Base-by-base conservation (phyloP, 2,888 invertebrate genomes). In the Anthrax anthrax region DNA sequence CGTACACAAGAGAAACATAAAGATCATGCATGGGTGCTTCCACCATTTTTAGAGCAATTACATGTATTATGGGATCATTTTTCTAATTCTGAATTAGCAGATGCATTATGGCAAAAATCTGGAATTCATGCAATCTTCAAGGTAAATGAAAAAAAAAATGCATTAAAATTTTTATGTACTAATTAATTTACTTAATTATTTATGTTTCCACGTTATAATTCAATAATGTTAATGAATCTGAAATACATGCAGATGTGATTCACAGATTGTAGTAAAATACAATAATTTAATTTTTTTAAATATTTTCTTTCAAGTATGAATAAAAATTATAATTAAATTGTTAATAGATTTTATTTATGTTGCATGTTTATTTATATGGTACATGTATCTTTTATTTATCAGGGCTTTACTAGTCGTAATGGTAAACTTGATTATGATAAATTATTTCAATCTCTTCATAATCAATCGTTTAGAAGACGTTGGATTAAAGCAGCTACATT, bases 41-140 rank as follows among this genome's bases (percentile, higher is more conserved):
- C 86, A 0, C 86, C 81, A 49, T 57, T 81, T 63, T 59, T 78
- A 63, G 80, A 80, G 56, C 75, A 80, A 53, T 60, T 77, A 2
- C 85, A 86, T 61, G 67, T 86, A 2, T 74, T 82, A 57, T 84
- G 85, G 78, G 85, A 87, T 52, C 75, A 84, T 51, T 84, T 87
- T 57, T 74, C 81, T 29, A 80, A 81, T 59, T 86, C 87, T 0
- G 85, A 87, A 52, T 68, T 87, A 17, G 86, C 85, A 0, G 80
- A 77, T 59, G 76, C 78, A 0, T 61, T 86, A 9, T 81, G 84
- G 75, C 76, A 78, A 57, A 82, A 78, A 52, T 77, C 85, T 1
- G 86, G 86, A 0, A 68, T 84, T 16, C 78, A 80, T 53, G 76
- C 75, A 41, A 75, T 80, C 6, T 71, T 84, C 51, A 80, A 80